Conservation (phyloP, 2,113 vertebrate species). For the Eudyptes chrysolophus region DNA sequence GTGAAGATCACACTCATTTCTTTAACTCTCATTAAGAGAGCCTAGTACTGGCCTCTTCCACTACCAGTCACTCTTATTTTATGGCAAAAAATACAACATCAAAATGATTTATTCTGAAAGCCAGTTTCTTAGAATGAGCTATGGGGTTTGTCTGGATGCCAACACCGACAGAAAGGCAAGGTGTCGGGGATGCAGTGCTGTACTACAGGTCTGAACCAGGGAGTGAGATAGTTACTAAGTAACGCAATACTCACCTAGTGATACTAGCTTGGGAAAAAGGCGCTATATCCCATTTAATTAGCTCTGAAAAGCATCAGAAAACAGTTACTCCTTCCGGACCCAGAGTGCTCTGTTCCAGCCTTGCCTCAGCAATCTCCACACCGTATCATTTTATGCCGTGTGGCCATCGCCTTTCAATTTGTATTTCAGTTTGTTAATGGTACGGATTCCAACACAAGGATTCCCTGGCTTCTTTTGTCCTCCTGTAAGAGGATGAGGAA, state of each 20-base stretch:
- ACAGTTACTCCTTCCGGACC: neutral
- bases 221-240: neutral
- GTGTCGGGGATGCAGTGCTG: neutral
- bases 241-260: accelerated
- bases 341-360: neutral
- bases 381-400: accelerated
- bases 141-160: neutral
- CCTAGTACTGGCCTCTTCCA: neutral
- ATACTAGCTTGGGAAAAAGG: neutral
- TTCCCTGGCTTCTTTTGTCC: neutral
- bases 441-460: neutral
- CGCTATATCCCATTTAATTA: neutral
- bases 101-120: neutral
- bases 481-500: neutral
- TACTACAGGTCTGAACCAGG: neutral
- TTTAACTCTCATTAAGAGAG: neutral
- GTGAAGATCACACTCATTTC: neutral
- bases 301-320: neutral
- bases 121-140: neutral
- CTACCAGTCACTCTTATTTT: neutral
- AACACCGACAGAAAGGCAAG: neutral
- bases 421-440: neutral
- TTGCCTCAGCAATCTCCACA: neutral
- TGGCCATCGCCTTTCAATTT: accelerated
- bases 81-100: neutral